phyloP scores from a whole-genome alignment of 1,140 invertebrate species.

The Camponotus vicinus region DNA sequence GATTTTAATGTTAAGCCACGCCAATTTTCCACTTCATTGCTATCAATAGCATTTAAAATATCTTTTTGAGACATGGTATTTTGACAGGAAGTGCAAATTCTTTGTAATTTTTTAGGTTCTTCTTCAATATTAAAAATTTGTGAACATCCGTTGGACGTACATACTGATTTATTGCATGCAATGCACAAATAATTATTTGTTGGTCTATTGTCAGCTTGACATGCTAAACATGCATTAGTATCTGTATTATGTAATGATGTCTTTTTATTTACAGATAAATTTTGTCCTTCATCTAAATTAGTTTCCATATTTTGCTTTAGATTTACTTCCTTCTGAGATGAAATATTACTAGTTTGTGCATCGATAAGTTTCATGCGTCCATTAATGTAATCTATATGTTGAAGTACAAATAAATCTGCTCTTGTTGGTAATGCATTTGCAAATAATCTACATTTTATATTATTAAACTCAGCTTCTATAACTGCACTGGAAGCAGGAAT shows the following conservation, averaged over 20 bases:
- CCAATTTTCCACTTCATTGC: neutral
- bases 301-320: neutral
- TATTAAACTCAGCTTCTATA: too few relatives aligned
- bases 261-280: neutral
- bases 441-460: too few relatives aligned
- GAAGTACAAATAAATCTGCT: neutral
- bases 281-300: neutral
- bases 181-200: neutral
- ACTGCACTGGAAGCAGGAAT: too few relatives aligned
- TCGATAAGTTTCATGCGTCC: neutral
- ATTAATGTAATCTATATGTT: conserved; percentile 1
- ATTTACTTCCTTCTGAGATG: neutral
- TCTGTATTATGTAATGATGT: neutral
- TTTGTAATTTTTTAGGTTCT: neutral
- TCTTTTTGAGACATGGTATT: neutral
- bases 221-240: neutral
- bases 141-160: neutral
- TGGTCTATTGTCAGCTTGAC: neutral
- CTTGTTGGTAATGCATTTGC: too few relatives aligned
- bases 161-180: neutral
- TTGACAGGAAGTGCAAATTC: neutral
- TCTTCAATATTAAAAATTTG: neutral
- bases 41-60: conserved; percentile 2
- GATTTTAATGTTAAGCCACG: neutral
- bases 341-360: neutral